Evolutionary conservation across 2,113 vertebrate species (phyloP), one percentile per base, ranked within the genome.

Genomic region (Syrrhaptes paradoxus): DNA sequence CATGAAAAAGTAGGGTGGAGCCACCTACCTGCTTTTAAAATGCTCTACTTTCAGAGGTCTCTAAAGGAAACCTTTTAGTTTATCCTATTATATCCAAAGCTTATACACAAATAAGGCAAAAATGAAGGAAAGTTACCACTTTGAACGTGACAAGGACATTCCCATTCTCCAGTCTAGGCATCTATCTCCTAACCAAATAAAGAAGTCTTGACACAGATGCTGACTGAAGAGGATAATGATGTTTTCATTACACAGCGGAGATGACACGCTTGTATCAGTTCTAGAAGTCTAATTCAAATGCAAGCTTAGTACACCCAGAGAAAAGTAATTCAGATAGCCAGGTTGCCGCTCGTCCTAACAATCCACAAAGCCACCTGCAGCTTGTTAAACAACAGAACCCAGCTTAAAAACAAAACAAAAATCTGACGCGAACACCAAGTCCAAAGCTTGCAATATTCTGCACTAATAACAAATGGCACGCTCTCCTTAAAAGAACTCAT

Each of bases 1-100:
- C 96, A 97, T 97, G 97, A 96, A 98, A 95, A 98, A 98, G 96
- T 97, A 98, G 97, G 97, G 98, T 97, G 97, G 97, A 98, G 97
- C 97, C 97, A 97, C 97, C 97, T 98, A 98, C 97, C 97, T 98
- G 96, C 97, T 98, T 98, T 97, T 94, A 98, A 98, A 98, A 97
- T 97, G 96, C 91, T 97, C 96, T 96, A 97, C 97, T 98, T 98
- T 97, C 93, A 97, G 97, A 97, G 93, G 95, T 97, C 97, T 98
- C 97, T 96, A 96, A 98, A 98, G 96, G 95, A 98, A 98, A 98
- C 96, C 97, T 98, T 98, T 97, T 95, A 94, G 95, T 98, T 98
- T 98, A 98, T 97, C 94, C 97, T 97, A 93, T 96, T 98, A 97
- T 94, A 97, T 86, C 92, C 97, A 94, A 96, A 97, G 87, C 95